These are phyloP conservation scores for Paedocypris sp. DNA, from an alignment of 2,113 vertebrate species.

Conservation along the genomic window DNA sequence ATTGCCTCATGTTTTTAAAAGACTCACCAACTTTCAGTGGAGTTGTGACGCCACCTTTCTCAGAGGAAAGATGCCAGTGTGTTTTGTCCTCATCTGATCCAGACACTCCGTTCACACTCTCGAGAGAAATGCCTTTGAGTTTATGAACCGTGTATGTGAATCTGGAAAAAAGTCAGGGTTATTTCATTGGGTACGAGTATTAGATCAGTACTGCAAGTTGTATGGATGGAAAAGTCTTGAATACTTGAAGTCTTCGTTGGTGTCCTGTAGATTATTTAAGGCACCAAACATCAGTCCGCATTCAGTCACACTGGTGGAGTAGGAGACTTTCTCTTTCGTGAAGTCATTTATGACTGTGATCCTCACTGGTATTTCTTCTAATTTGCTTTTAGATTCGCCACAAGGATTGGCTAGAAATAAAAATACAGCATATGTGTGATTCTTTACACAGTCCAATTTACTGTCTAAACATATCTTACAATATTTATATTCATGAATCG, in stretches of 20 bases:
- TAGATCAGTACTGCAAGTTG: no score
- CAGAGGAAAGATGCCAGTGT: conserved; percentile 53
- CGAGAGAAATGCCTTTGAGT: conserved; percentile 43
- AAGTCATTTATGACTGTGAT: no score
- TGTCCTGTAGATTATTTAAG: conserved; percentile 47
- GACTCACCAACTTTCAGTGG: conserved; percentile 46
- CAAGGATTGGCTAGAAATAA: no score
- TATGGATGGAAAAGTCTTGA: no score
- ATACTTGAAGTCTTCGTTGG: conserved; percentile 46
- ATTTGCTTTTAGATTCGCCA: no score
- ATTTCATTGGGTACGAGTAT: neutral
- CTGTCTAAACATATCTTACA: no score
- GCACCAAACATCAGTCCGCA: conserved; percentile 49
- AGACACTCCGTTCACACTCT: conserved; percentile 54
- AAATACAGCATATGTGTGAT: no score
- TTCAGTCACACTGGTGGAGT: conserved; percentile 31
- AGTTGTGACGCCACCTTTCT: conserved; percentile 27
- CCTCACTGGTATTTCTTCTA: no score
- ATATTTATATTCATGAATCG: no score
- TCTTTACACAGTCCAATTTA: no score
- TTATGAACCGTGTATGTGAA: conserved; percentile 45
- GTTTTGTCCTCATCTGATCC: conserved; percentile 31
- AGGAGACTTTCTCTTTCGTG: no score
- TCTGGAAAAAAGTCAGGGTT: conserved; percentile 22
- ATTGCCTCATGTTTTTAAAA: no score